Evolutionary conservation across 1,140 invertebrate species (phyloP), one percentile per base, ranked within the genome.

Genomic region (Cotesia glomerata): DNA sequence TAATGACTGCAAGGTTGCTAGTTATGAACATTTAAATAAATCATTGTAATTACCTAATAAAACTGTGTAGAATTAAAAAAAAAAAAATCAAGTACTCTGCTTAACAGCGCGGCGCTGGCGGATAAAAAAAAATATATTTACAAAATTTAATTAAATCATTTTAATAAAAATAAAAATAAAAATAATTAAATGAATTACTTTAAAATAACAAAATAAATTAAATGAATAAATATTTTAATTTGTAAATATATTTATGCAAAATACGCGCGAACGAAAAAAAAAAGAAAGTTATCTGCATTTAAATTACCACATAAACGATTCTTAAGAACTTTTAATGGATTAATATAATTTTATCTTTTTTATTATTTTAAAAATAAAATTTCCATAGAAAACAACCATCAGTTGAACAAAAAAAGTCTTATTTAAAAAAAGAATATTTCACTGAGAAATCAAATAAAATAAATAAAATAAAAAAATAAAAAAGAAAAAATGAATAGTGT

Each of bases 21-120:
- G n/a, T 26, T 26, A 26, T 26, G 26, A 26, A 26, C 2, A 26
- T 26, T 26, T 26, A 26, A 26, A 26, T 26, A 26, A 26, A 26
- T 26, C 26, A 26, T 26, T 26, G 26, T 26, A 26, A 26, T 26
- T 1, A 2, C 2, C 2, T 1, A 26, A 26, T 26, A 26, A 26
- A 26, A 26, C 3, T 26, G 26, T 45, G 2, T 45, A 45, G 11
- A 9, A 45, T 45, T 45, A 26, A 56, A 65, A 66, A 49, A 66
- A 49, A 34, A 76, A 59, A 73, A 72, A 79, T 87, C 86, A 82
- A 86, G 84, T 73, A 83, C 72, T 82, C 81, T 85, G 69, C 75
- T 79, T 45, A 45, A 79, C 79, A 79, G 81, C 85, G 84, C 82
- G 81, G 81, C 84, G 81, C 83, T 80, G 74, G 82, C 81, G 78